Base-by-base conservation (phyloP, 1,140 invertebrate species). In the Ctenoplectra terminalis region DNA sequence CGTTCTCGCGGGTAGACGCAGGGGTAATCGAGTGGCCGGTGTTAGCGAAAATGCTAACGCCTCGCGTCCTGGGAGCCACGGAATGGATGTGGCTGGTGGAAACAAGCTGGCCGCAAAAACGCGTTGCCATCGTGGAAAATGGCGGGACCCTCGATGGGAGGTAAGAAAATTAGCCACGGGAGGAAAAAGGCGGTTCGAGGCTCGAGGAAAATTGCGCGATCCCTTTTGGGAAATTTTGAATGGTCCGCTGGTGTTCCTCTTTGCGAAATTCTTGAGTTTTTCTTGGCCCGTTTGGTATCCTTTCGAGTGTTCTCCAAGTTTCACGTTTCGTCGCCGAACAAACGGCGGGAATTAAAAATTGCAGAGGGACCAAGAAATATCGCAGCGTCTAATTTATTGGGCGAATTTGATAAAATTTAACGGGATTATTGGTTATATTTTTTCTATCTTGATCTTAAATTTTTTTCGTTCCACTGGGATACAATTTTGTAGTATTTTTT, bases 121-220 rank as follows among this genome's bases (percentile, higher is more conserved):
- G 56, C 56, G 56, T 31, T 17, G 26, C 66, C 26, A 4, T 23
- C 15, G 29, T 11, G 17, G 6, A 23, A 52, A 48, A 4, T 17
- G 26, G 26, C 11, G 26, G 56, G 26, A 48, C 11, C 46, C 23
- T 29, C 11, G 56, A 1, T 11, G 56, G 29, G 11, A 31, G 26
- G 26, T 69, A 69, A 52, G 66, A 69, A 69, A 69, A 69, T 69
- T 69, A 69, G 46, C 40, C 40, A 69, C 26, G 46, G 20, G 29
- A 52, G 66, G 8, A 50, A 50, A 48, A 48, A 69, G 11, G 13
- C 15, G 2, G 0, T 5, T 52, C 17, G 46, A 29, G 1, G 15
- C 37, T 17, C 17, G 15, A 46, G n/a, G 70, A 26, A 58, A 58
- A 72, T 72, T 72, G 54, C 46, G 6, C 31, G 7, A 37, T 46